Evolutionary conservation across 2,797 vertebrate species (phyloP).

Genomic region (Phrynocephalus forsythii): DNA sequence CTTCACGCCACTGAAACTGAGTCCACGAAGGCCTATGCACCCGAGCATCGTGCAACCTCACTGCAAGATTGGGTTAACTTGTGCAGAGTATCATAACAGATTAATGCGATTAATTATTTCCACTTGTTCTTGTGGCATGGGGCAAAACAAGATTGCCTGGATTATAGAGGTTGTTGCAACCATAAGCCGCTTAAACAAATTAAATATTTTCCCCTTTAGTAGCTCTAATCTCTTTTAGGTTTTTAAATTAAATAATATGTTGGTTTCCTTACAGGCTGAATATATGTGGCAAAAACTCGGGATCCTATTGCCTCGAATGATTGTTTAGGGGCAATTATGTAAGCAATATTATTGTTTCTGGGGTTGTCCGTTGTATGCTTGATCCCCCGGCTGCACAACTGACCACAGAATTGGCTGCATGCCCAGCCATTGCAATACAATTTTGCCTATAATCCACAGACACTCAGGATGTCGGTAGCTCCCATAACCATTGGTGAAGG

Average conservation of each 20-base stretch:
- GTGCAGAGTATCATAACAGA: not conserved
- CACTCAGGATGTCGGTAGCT: too few relatives aligned
- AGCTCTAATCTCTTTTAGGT: slow-evolving; percentile 37
- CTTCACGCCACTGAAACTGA: not conserved
- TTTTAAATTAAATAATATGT: slow-evolving; percentile 52
- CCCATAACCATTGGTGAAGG: too few relatives aligned
- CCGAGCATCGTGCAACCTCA: too few relatives aligned
- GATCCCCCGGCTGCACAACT: too few relatives aligned
- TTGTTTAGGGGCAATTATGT: too few relatives aligned
- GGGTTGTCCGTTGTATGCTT: too few relatives aligned
- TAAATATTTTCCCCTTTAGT: slow-evolving; percentile 20
- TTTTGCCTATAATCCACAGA: too few relatives aligned
- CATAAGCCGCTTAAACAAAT: slow-evolving; percentile 29
- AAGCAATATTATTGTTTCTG: too few relatives aligned
- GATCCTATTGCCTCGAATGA: too few relatives aligned
- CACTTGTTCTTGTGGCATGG: not conserved
- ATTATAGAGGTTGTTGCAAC: not conserved
- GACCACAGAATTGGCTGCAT: too few relatives aligned
- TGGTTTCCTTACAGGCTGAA: slow-evolving; percentile 17
- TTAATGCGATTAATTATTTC: not conserved
- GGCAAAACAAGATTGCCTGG: slow-evolving; percentile 10
- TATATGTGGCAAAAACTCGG: not conserved
- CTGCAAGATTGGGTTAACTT: not conserved
- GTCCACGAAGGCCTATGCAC: not conserved
- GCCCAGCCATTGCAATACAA: too few relatives aligned